Conservation (phyloP, 2,888 invertebrate genomes). For the Nymphalis c-album region DNA sequence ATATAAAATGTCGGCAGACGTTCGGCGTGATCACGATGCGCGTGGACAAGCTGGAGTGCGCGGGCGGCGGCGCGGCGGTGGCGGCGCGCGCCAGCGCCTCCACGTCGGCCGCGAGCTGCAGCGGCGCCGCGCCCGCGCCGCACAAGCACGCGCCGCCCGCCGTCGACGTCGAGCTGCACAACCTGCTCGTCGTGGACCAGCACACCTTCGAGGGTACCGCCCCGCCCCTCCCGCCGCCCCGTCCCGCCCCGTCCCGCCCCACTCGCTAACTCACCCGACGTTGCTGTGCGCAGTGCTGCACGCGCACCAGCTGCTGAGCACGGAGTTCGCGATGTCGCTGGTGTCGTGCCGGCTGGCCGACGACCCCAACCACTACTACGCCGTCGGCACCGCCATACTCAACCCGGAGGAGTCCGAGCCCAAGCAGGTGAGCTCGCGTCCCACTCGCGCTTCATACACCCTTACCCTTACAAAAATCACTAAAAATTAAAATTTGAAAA, state of each 20-base stretch:
- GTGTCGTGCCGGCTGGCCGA: conserved; percentile 95
- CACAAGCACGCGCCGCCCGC: conserved; percentile 83
- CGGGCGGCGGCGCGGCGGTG: conserved; percentile 73
- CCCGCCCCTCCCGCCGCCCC: no score
- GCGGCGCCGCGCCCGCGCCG: conserved; percentile 50
- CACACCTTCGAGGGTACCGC: conserved; percentile 69
- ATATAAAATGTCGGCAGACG: conserved; percentile 80
- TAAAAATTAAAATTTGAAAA: no score
- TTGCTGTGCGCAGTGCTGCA: conserved; percentile 86
- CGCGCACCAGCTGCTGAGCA: conserved; percentile 94
- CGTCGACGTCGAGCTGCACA: conserved; percentile 94
- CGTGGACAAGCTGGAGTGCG: conserved; percentile 91
- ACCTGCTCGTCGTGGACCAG: conserved; percentile 95
- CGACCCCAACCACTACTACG: conserved; percentile 94
- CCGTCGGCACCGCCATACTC: conserved; percentile 96
- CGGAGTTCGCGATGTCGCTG: conserved; percentile 94
- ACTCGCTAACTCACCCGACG: not conserved
- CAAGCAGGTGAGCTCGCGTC: conserved; percentile 82
- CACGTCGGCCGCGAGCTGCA: conserved; percentile 61
- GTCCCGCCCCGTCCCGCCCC: not conserved
- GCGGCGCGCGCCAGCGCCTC: conserved; percentile 64
- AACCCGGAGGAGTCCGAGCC: conserved; percentile 98
- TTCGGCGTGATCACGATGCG: conserved; percentile 96
- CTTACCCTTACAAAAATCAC: no score
- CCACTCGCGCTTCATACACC: no score